Percentiles rank a stretch among this genome's conserved stretches.
Evolutionary conservation across 2,113 vertebrate species (phyloP).

Genomic region (Pteropus alecto): DNA sequence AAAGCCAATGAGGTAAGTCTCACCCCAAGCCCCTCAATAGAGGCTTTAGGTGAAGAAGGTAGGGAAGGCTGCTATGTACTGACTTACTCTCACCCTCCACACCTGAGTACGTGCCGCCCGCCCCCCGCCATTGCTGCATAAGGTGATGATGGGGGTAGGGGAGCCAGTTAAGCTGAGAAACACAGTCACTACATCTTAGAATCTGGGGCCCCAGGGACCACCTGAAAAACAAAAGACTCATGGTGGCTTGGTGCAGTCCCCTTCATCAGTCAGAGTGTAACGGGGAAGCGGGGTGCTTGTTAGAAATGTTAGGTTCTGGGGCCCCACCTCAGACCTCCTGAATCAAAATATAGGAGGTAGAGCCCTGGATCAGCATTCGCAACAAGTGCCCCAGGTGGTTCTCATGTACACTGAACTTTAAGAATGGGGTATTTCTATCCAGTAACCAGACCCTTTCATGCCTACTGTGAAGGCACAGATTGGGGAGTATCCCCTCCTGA

Average conservation of each 20-base stretch:
- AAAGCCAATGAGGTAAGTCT: conserved; percentile 86
- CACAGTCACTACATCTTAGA: not conserved
- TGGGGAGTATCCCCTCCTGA: not conserved
- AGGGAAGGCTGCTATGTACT: not conserved
- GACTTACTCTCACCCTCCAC: not conserved
- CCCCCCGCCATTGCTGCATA: not conserved
- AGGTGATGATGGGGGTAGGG: not conserved
- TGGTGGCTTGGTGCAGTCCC: not conserved
- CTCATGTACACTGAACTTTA: not conserved
- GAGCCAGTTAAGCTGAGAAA: not conserved
- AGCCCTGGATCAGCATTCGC: not conserved
- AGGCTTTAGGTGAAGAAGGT: not conserved
- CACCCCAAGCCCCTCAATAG: not conserved
- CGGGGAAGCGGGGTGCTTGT: not conserved
- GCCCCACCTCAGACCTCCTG: not conserved
- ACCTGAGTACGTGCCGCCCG: no score
- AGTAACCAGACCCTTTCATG: not conserved
- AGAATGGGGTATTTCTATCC: not conserved
- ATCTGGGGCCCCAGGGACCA: not conserved
- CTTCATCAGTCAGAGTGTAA: not conserved
- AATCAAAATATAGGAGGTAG: not conserved
- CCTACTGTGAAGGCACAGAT: not conserved
- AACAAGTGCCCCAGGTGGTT: not conserved
- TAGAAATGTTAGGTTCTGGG: not conserved
- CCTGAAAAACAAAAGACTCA: not conserved